Conservation (phyloP, 1,140 invertebrate genomes). For the Plectrocnemia conspersa region DNA sequence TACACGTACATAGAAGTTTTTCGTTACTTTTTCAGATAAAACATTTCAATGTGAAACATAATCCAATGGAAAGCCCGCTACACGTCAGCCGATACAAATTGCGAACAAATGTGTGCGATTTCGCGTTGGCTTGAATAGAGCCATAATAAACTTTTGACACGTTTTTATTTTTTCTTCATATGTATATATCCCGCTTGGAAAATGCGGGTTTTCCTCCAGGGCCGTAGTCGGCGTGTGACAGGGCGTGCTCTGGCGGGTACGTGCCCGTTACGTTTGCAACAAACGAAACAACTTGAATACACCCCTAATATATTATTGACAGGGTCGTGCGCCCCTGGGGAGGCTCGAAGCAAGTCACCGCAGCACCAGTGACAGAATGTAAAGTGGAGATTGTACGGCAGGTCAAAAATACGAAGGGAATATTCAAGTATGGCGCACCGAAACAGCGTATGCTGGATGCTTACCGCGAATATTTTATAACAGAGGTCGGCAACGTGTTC, state of each 20-base stretch:
- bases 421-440: conserved; percentile 3
- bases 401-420: conserved; percentile 18
- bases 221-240: not conserved
- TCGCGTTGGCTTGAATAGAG: too few relatives aligned
- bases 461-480: conserved; percentile 6
- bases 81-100: too few relatives aligned
- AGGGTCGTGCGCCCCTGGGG: conserved; percentile 16
- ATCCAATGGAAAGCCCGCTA: too few relatives aligned
- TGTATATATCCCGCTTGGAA: not conserved
- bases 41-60: too few relatives aligned
- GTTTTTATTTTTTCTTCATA: too few relatives aligned
- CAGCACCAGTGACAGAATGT: conserved; percentile 12
- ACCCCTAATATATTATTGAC: conserved; percentile 34
- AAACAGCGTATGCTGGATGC: not conserved
- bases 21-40: too few relatives aligned
- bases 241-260: not conserved
- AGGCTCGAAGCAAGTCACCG: conserved; percentile 2
- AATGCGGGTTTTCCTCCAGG: not conserved
- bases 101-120: too few relatives aligned
- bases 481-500: not conserved
- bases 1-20: too few relatives aligned
- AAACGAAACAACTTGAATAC: conserved; percentile 22
- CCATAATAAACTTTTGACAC: too few relatives aligned
- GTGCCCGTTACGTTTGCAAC: conserved; percentile 6
- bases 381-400: conserved; percentile 12